These are phyloP conservation scores for Drosophila hamatofila DNA, from an alignment of 2,888 invertebrate species.

Conservation along the genomic window DNA sequence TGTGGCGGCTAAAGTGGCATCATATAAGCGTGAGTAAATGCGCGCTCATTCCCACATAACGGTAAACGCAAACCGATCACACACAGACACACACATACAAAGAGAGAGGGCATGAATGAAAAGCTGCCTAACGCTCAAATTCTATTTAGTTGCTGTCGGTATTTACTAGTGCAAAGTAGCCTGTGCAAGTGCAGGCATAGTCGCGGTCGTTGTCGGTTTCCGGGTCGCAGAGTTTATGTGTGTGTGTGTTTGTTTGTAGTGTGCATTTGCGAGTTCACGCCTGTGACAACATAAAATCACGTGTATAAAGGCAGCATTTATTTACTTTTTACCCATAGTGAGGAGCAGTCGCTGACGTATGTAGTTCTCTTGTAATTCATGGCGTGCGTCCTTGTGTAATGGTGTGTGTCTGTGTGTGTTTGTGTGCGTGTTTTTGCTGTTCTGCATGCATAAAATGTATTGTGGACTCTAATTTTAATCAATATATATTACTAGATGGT, in stretches of 20 bases:
- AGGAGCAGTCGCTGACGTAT: slow-evolving; percentile 39
- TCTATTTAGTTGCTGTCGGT: slow-evolving; percentile 67
- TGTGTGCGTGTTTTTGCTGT: slow-evolving; percentile 54
- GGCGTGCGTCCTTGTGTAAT: slow-evolving; percentile 44
- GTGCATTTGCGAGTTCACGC: slow-evolving; percentile 37
- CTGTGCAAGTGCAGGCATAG: slow-evolving; percentile 47
- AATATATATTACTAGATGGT: slow-evolving; percentile 69
- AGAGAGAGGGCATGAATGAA: slow-evolving; percentile 69
- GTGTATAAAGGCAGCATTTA: slow-evolving; percentile 69
- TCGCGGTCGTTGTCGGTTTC: slow-evolving; percentile 38
- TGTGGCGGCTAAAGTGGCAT: neutral
- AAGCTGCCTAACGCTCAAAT: slow-evolving; percentile 46
- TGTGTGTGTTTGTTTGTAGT: slow-evolving; percentile 26
- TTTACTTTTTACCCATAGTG: slow-evolving; percentile 51
- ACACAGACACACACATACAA: slow-evolving; percentile 18
- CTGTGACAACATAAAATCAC: slow-evolving; percentile 68
- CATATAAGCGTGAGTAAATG: slow-evolving; percentile 43
- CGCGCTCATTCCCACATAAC: slow-evolving; percentile 27
- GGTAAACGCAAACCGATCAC: slow-evolving; percentile 42
- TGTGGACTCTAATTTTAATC: slow-evolving; percentile 61
- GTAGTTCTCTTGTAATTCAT: slow-evolving; percentile 50
- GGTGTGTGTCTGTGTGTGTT: slow-evolving; percentile 24
- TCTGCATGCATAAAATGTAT: slow-evolving; percentile 61
- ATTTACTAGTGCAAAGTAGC: slow-evolving; percentile 75
- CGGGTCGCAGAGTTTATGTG: slow-evolving; percentile 22